These are phyloP conservation scores for Protodeltote pygarga DNA, from an alignment of 2,888 invertebrate genomes.

Conservation along the genomic window DNA sequence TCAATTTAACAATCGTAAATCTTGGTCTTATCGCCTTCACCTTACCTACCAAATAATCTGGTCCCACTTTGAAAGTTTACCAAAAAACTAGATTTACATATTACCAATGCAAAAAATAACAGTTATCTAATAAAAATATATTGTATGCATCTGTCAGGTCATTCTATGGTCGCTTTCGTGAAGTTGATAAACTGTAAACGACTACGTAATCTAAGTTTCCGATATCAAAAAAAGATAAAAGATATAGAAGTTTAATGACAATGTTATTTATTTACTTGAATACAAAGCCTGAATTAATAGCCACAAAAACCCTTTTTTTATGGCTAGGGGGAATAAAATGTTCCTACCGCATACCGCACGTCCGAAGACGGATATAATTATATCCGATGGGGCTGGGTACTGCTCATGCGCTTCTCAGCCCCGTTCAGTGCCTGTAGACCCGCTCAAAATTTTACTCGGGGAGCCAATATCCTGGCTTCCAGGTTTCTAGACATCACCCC, in stretches of 20 bases:
- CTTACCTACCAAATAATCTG: background rate
- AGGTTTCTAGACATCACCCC: too few species aligned
- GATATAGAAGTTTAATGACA: background rate
- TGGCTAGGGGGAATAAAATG: too few species aligned
- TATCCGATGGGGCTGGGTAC: too few species aligned
- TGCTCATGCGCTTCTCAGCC: too few species aligned
- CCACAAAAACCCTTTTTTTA: too few species aligned
- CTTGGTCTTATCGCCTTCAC: background rate
- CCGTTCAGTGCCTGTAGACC: too few species aligned
- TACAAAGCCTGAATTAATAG: too few species aligned
- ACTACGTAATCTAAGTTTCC: background rate
- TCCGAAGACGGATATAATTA: too few species aligned
- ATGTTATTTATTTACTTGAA: background rate
- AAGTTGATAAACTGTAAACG: constrained; percentile 19
- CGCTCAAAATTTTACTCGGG: too few species aligned
- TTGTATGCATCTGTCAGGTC: constrained; percentile 7
- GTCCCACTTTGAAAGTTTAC: background rate
- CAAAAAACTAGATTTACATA: constrained; percentile 4
- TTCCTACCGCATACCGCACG: too few species aligned
- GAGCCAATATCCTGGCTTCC: too few species aligned
- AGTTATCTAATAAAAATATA: constrained; percentile 16
- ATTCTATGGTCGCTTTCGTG: background rate
- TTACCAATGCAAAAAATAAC: constrained; percentile 14
- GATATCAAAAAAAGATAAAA: background rate
- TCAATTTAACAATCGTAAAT: constrained; percentile 1